These are phyloP conservation scores for Hylaeus volcanicus DNA, from an alignment of 1,140 invertebrate species.

Conservation along the genomic window DNA sequence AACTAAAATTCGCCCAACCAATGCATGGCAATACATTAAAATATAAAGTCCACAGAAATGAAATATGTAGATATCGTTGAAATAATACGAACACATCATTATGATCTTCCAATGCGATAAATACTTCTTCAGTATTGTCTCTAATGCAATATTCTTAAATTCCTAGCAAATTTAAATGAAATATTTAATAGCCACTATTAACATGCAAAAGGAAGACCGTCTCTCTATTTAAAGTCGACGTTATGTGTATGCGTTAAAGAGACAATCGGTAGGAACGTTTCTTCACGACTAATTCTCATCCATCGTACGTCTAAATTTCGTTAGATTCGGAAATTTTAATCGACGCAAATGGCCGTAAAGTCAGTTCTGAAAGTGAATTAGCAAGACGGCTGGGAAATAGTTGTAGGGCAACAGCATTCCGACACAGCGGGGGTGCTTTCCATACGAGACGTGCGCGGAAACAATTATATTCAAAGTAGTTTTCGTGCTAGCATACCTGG, in stretches of 20 bases:
- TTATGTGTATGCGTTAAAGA: background rate
- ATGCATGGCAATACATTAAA: too few relatives aligned
- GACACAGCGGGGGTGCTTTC: background rate
- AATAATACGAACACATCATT: too few relatives aligned
- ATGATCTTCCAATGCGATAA: too few relatives aligned
- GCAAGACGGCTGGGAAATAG: constrained; percentile 4
- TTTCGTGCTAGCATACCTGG: constrained; percentile 40
- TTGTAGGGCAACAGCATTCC: background rate
- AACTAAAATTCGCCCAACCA: too few relatives aligned
- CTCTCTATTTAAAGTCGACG: background rate
- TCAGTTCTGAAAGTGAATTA: constrained; percentile 42
- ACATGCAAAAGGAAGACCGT: constrained; percentile 2
- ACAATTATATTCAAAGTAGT: constrained; percentile 45
- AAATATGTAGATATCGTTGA: too few relatives aligned
- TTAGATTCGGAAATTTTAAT: constrained; percentile 25
- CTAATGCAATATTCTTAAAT: background rate
- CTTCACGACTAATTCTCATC: background rate
- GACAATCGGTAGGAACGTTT: background rate
- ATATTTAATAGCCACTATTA: background rate
- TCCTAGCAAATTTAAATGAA: background rate
- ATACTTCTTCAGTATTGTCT: background rate
- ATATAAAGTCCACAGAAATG: too few relatives aligned
- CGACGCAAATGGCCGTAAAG: background rate
- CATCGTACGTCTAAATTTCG: constrained; percentile 2
- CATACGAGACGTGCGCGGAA: constrained; percentile 42